A percentile compares a stretch with the other conserved stretches of the same genome.
Evolutionary conservation across 2,888 invertebrate species (phyloP).

Genomic region (Pegoplata infirma): DNA sequence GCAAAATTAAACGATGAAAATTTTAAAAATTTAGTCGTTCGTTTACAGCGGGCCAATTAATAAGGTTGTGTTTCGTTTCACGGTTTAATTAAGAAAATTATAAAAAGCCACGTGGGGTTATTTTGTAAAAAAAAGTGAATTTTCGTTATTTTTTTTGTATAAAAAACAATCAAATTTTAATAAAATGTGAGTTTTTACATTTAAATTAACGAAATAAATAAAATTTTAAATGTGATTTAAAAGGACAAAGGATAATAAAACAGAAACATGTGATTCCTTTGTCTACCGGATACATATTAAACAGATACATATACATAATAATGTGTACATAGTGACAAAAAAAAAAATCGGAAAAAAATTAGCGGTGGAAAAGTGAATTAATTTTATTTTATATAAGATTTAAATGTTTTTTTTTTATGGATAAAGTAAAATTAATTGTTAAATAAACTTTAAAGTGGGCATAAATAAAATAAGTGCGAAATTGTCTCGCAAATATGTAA

Average conservation of each 20-base stretch:
- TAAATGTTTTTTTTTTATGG: no score
- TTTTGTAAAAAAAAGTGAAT: conserved; percentile 17
- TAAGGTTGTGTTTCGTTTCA: conserved; percentile 58
- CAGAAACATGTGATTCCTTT: background rate
- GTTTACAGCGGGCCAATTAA: conserved; percentile 60
- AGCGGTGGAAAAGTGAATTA: no score
- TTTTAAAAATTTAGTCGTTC: conserved; percentile 62
- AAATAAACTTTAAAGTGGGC: background rate
- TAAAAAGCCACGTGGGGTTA: conserved; percentile 69
- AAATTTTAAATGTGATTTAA: background rate
- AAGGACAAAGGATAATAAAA: conserved; percentile 15
- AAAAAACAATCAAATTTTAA: conserved; percentile 17
- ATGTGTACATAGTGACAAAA: background rate
- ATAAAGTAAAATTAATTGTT: no score
- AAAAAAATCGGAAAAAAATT: background rate
- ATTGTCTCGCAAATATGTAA: background rate
- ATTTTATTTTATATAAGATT: no score
- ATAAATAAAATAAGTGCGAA: background rate
- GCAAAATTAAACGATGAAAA: conserved; percentile 25
- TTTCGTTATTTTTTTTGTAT: conserved; percentile 25
- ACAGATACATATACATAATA: background rate
- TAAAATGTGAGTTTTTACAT: conserved; percentile 44
- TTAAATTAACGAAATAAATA: background rate
- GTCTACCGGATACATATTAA: background rate
- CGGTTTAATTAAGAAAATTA: conserved; percentile 63